These are phyloP conservation scores for Epinephelus fuscoguttatus DNA, from an alignment of 2,113 vertebrate species.

Conservation along the genomic window DNA sequence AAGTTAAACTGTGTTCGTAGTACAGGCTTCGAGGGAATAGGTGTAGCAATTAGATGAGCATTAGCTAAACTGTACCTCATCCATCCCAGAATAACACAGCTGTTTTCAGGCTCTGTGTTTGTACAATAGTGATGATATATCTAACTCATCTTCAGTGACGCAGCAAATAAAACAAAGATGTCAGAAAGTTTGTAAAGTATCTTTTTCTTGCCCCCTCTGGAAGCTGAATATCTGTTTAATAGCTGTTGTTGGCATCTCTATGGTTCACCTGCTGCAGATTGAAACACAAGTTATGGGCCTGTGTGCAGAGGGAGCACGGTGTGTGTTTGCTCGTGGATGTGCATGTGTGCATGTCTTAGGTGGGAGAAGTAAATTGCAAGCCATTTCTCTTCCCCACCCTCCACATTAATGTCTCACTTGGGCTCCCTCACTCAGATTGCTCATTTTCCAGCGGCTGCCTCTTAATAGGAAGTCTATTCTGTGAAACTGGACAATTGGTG, in stretches of 20 bases:
- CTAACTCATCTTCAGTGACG: not conserved
- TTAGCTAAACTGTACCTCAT: not conserved
- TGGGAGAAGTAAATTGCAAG: slow-evolving; percentile 66
- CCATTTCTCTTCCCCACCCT: slow-evolving; percentile 64
- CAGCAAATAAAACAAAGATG: slow-evolving; percentile 16
- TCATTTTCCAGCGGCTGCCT: slow-evolving; percentile 81
- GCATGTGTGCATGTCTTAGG: slow-evolving; percentile 7
- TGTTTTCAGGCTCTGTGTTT: not conserved
- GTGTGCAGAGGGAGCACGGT: not conserved
- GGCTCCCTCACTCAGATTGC: slow-evolving; percentile 75
- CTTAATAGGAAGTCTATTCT: slow-evolving; percentile 72
- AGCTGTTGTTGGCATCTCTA: slow-evolving; percentile 17
- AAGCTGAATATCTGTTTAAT: slow-evolving; percentile 29
- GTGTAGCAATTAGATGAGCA: too few relatives aligned
- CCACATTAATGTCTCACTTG: slow-evolving; percentile 76
- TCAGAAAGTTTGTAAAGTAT: not conserved
- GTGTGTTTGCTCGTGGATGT: slow-evolving; percentile 27
- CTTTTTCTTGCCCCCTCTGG: not conserved
- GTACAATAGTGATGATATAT: not conserved
- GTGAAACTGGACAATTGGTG: slow-evolving; percentile 66
- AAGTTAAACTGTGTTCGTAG: too few relatives aligned
- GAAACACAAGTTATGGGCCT: slow-evolving; percentile 33
- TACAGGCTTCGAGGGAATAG: too few relatives aligned
- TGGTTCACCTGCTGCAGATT: slow-evolving; percentile 24
- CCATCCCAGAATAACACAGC: not conserved